Conservation (phyloP, 2,113 vertebrate species). For the Probosciger aterrimus region DNA sequence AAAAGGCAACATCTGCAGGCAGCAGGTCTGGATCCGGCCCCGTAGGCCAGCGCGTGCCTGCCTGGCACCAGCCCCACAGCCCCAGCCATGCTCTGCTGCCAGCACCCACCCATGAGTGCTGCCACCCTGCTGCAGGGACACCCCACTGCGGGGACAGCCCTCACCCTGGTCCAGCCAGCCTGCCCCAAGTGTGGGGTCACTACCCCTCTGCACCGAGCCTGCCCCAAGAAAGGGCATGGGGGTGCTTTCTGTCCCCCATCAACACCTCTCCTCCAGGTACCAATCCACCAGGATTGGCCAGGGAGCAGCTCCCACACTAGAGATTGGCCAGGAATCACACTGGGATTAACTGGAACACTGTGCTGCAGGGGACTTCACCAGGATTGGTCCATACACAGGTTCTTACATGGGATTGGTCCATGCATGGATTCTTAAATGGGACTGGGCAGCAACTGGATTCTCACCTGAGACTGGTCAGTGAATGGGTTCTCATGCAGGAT, state of each 20-base stretch:
- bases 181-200: background rate
- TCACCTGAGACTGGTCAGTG: background rate
- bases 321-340: rapidly evolving
- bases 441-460: background rate
- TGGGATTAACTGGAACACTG: background rate
- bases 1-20: slow-evolving; percentile 72
- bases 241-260: rapidly evolving
- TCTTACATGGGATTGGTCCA: background rate
- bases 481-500: background rate
- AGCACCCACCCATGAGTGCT: background rate
- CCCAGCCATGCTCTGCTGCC: background rate
- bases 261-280: background rate
- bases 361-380: background rate
- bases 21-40: background rate
- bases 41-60: background rate
- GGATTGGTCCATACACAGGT: background rate
- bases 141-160: rapidly evolving
- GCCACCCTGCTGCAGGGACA: background rate
- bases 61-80: background rate
- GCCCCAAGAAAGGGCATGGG: no score
- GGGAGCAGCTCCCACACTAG: background rate
- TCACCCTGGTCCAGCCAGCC: background rate
- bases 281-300: background rate
- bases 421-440: background rate
- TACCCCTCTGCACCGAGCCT: background rate